Evolutionary conservation across 2,888 invertebrate species (phyloP).

Genomic region (Mystacides longicornis): DNA sequence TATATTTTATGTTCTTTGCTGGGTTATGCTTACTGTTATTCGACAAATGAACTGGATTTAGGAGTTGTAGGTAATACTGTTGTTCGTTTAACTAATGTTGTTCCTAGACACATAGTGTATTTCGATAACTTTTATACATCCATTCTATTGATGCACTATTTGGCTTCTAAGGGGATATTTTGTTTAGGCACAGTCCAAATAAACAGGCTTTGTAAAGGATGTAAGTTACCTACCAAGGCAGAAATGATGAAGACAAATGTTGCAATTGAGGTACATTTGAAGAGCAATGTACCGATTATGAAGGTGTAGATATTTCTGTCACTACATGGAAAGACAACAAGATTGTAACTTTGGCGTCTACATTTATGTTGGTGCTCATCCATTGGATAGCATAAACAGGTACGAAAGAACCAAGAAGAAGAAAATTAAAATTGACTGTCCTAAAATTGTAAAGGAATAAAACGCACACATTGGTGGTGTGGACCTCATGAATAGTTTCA

Average conservation of each 20-base stretch:
- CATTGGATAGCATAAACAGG: slow-evolving; percentile 5
- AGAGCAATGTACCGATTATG: background rate
- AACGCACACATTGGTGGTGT: no score
- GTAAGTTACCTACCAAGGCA: no score
- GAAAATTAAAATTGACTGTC: no score
- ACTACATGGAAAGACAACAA: slow-evolving; percentile 27
- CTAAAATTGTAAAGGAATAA: no score
- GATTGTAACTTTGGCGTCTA: slow-evolving; percentile 2
- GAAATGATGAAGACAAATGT: background rate
- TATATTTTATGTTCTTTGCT: slow-evolving; percentile 1
- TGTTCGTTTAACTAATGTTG: background rate
- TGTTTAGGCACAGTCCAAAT: no score
- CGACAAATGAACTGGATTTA: background rate
- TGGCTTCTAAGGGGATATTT: no score
- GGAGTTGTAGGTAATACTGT: background rate
- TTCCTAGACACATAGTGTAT: background rate
- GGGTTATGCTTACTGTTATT: background rate
- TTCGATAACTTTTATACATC: background rate
- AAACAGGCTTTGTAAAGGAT: no score
- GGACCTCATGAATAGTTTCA: no score
- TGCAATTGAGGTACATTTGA: background rate
- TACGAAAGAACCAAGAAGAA: slow-evolving; percentile 15
- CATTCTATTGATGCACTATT: background rate
- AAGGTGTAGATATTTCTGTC: slow-evolving; percentile 1
- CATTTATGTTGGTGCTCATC: background rate